A percentile compares a stretch with the other conserved stretches of the same genome.
Evolutionary conservation across 2,797 vertebrate genomes (phyloP).

Genomic region (Myripristis jacobus): DNA sequence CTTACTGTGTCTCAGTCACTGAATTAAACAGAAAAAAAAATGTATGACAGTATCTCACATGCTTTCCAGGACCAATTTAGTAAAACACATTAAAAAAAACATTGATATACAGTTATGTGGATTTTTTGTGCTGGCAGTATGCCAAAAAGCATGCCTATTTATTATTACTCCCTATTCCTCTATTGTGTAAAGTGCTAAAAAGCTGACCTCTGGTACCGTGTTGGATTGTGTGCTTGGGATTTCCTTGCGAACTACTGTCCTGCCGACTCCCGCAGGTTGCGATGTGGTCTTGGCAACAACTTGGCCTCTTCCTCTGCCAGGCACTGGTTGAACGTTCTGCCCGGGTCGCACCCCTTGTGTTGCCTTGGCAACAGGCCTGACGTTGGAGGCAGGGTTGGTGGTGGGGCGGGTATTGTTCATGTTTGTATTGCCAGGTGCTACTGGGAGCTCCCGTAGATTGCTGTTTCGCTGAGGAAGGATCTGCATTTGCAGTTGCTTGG

Average conservation of each 20-base stretch:
- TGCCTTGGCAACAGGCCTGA: conserved; percentile 82
- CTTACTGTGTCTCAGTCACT: conserved; percentile 26
- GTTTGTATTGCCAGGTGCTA: conserved; percentile 89
- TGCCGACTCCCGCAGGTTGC: conserved; percentile 66
- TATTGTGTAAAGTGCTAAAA: conserved; percentile 13
- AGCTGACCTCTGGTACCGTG: conserved; percentile 67
- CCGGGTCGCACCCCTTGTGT: conserved; percentile 74
- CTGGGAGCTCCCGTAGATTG: conserved; percentile 94
- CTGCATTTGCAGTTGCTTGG: conserved; percentile 87
- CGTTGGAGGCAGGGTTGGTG: conserved; percentile 83
- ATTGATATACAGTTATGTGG: neutral
- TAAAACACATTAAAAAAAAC: neutral
- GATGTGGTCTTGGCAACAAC: conserved; percentile 59
- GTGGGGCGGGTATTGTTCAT: conserved; percentile 77
- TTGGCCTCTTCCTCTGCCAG: conserved; percentile 75
- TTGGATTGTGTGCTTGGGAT: conserved; percentile 56
- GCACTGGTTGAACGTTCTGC: conserved; percentile 66
- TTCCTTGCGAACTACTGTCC: conserved; percentile 81
- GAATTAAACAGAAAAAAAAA: conserved; percentile 15
- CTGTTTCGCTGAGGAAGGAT: conserved; percentile 88
- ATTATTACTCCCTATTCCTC: neutral
- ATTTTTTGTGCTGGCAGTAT: neutral
- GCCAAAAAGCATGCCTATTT: neutral
- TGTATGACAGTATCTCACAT: neutral
- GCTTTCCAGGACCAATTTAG: neutral